Conservation (phyloP, 2,888 invertebrate species). For the Agriopis aurantiaria region DNA sequence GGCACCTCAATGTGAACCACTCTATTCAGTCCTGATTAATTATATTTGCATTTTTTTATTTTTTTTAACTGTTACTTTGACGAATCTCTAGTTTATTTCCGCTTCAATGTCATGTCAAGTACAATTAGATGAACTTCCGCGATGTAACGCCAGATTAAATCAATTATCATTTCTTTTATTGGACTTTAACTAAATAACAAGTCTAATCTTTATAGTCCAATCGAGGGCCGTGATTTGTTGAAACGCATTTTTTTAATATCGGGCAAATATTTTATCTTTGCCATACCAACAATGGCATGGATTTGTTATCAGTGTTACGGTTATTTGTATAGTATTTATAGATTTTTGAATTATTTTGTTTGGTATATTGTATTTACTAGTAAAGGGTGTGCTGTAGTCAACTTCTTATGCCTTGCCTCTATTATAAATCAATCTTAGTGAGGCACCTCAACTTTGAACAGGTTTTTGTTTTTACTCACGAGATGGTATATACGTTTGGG, state of each 20-base stretch:
- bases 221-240: conserved; percentile 2
- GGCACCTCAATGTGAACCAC: conserved; percentile 33
- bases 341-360: neutral
- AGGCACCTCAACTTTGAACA: neutral
- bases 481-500: too few relatives aligned
- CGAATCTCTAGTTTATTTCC: too few relatives aligned
- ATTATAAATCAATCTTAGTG: neutral
- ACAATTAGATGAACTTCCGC: too few relatives aligned
- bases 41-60: conserved; percentile 3
- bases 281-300: conserved; percentile 4
- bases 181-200: neutral
- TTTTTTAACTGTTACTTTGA: too few relatives aligned
- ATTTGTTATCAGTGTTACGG: conserved; percentile 8
- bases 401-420: neutral
- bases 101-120: too few relatives aligned
- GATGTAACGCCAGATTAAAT: too few relatives aligned
- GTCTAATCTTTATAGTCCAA: conserved; percentile 6
- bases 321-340: neutral
- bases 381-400: neutral
- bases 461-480: too few relatives aligned
- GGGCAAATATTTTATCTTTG: conserved; percentile 13
- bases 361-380: neutral
- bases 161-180: conserved; percentile 5
- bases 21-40: conserved; percentile 18
- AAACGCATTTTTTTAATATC: conserved; percentile 9